Conservation (phyloP, 2,797 vertebrate species). For the Threskiornis aethiopicus region DNA sequence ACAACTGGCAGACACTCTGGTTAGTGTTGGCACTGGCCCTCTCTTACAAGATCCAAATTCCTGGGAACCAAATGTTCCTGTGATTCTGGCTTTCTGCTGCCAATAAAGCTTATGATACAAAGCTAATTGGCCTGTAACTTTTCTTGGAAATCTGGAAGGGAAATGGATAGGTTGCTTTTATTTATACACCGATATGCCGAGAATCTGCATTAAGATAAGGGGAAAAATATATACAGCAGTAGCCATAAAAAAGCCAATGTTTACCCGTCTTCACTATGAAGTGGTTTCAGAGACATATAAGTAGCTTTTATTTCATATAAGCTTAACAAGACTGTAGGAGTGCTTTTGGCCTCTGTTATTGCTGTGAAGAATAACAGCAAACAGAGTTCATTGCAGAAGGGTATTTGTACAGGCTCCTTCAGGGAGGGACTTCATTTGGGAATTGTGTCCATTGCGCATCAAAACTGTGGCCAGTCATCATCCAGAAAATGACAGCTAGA, state of each 20-base stretch:
- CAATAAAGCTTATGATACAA: conserved; percentile 77
- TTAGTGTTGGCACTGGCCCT: conserved; percentile 68
- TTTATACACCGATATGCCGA: neutral
- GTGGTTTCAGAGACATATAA: neutral
- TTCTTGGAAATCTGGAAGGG: conserved; percentile 72
- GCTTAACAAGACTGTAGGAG: neutral
- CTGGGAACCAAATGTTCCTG: conserved; percentile 80
- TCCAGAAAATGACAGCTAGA: neutral
- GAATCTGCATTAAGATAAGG: neutral
- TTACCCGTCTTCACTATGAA: neutral
- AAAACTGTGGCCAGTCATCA: neutral
- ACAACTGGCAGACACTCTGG: conserved; percentile 74
- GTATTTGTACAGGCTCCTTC: neutral
- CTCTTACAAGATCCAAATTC: conserved; percentile 73
- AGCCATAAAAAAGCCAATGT: neutral
- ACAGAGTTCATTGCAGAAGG: neutral
- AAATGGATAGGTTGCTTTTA: conserved; percentile 65
- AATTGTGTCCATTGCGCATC: neutral
- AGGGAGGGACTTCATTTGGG: neutral
- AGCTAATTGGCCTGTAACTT: conserved; percentile 78
- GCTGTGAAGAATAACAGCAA: neutral
- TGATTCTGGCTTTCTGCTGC: conserved; percentile 75
- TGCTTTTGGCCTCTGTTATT: neutral
- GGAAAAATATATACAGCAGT: neutral
- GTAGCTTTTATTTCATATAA: neutral